Evolutionary conservation across 2,113 vertebrate genomes (phyloP).

Genomic region (Ivindomyrus marchei): DNA sequence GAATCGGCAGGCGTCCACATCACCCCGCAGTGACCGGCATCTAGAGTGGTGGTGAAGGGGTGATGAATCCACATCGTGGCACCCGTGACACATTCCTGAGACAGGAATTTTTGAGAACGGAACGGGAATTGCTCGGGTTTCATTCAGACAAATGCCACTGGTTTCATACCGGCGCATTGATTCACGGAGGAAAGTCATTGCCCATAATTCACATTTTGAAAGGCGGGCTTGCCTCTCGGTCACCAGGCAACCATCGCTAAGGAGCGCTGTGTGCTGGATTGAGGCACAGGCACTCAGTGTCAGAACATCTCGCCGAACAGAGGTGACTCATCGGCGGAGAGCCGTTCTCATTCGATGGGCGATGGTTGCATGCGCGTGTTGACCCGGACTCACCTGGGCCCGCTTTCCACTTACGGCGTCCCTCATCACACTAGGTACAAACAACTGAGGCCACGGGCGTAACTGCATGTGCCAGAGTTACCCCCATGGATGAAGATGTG

Average conservation of each 20-base stretch:
- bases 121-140: not conserved
- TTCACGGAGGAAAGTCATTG: not conserved
- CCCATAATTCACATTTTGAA: constrained; percentile 11
- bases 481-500: not conserved
- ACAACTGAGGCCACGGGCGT: not conserved
- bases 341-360: not conserved
- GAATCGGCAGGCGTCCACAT: not conserved
- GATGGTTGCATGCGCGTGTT: not conserved
- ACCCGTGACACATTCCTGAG: not conserved
- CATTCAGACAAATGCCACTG: not conserved
- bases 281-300: not conserved
- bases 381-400: not conserved
- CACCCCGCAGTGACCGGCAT: not conserved
- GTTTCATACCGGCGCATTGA: not conserved
- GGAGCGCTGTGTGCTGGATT: not conserved
- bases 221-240: constrained; percentile 18
- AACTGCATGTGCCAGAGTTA: not conserved
- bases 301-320: not conserved
- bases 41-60: not conserved
- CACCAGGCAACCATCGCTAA: constrained; percentile 14
- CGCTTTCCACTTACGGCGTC: not conserved
- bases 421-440: not conserved
- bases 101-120: not conserved
- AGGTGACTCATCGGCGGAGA: not conserved
- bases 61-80: not conserved